Evolutionary conservation across 2,797 vertebrate species (phyloP).

Genomic region (Sylvia borin): DNA sequence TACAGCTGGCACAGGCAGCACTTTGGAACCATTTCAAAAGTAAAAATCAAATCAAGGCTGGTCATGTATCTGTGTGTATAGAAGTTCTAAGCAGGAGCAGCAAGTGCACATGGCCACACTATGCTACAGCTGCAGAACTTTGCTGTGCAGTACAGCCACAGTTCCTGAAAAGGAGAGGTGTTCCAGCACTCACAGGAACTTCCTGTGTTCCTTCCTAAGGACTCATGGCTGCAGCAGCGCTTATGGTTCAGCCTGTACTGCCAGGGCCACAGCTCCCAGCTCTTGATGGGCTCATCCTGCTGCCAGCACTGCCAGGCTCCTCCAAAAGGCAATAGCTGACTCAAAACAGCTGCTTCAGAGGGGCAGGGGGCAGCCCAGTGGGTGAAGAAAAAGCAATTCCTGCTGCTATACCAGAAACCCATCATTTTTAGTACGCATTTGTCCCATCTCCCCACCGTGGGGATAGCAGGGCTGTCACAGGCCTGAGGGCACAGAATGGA

Average conservation of each 20-base stretch:
- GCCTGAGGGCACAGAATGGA: neutral
- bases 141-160: neutral
- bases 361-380: neutral
- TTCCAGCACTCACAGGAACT: neutral
- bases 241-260: neutral
- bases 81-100: neutral
- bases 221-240: rapidly evolving
- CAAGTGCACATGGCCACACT: rapidly evolving
- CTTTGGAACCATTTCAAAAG: neutral
- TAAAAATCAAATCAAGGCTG: neutral
- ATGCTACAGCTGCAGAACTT: neutral
- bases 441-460: neutral
- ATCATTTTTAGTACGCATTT: neutral
- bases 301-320: neutral
- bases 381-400: neutral
- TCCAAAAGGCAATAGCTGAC: neutral
- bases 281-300: neutral
- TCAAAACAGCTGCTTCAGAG: neutral
- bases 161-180: neutral
- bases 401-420: neutral
- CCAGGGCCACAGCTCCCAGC: neutral
- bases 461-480: neutral
- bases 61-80: rapidly evolving
- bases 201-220: neutral
- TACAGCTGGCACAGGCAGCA: neutral